Evolutionary conservation across 2,113 vertebrate genomes (phyloP), one percentile per base, ranked within the genome.

Genomic region (Hylia prasina): DNA sequence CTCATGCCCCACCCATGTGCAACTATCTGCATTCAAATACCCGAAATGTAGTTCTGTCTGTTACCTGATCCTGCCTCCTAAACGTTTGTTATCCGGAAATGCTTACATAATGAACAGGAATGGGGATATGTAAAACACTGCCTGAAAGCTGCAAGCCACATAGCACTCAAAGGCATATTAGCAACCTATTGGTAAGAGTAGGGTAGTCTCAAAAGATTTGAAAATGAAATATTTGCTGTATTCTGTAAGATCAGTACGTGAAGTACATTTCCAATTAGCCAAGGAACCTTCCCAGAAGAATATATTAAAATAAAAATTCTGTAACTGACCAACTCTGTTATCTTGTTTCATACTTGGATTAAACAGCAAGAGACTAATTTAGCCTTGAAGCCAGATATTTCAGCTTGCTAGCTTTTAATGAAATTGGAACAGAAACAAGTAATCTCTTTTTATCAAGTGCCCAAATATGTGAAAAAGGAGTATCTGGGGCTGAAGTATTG

Each of bases 351-450:
- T 94, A 93, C 70, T 94, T 88, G 54, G 48, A 81, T 86, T 89
- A 95, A 94, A 90, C 85, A 93, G 88, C 92, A 78, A 93, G 85
- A 95, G 88, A 92, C 71, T 94, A 94, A 96, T 94, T 95, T 90
- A 93, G 60, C 80, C 71, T 78, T 78, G 71, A 57, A 92, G 88
- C 85, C 60, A 81, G 51, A 73, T 83, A 58, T 86, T 96, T 88
- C 68, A 78, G 75, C 90, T 90, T 73, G 50, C 58, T 88, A 71
- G 31, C 31, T 81, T 90, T 94, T 90, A 92, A 89, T 92, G 64
- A 86, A 93, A 68, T 81, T 86, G 79, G 94, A 94, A 90, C 17
- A 93, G 68, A 89, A 91, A 86, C 51, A 87, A 88, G 72, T 89
- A 75, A 92, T 96, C 82, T 86, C 68, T 94, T 95, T 95, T 95